phyloP scores from a whole-genome alignment of 2,888 invertebrate species.

The Ophion costatus region DNA sequence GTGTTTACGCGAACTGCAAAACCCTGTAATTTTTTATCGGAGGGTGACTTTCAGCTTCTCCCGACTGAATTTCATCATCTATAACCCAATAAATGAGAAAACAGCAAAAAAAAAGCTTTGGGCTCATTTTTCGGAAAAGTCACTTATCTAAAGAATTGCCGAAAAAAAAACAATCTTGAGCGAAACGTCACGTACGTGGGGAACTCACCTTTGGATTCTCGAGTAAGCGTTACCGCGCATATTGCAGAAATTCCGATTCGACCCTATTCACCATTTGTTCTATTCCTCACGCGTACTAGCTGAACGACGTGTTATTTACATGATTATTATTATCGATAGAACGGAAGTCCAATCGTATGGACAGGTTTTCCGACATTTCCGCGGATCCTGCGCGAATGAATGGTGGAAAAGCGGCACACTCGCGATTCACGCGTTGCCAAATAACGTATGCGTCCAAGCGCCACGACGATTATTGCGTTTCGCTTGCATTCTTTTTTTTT shows the following conservation, averaged over 20 bases:
- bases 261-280: neutral
- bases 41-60: too few species aligned
- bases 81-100: too few species aligned
- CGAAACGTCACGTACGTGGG: constrained; percentile 50
- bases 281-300: constrained; percentile 69
- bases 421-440: constrained; percentile 37
- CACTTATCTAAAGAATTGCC: neutral
- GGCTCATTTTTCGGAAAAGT: neutral
- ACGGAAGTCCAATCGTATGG: constrained; percentile 70
- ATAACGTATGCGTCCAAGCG: constrained; percentile 20
- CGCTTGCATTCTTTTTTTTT: constrained; percentile 24
- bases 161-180: constrained; percentile 12
- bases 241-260: constrained; percentile 57
- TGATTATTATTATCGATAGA: constrained; percentile 64
- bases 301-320: constrained; percentile 78
- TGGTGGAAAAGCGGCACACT: constrained; percentile 32
- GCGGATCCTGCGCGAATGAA: constrained; percentile 63
- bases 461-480: constrained; percentile 31
- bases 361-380: constrained; percentile 76
- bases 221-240: constrained; percentile 73
- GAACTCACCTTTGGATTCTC: constrained; percentile 77
- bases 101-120: too few species aligned
- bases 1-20: too few species aligned
- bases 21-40: too few species aligned
- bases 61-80: too few species aligned